Base-by-base conservation (phyloP, 2,797 vertebrate species). In the Poecile montanus region DNA sequence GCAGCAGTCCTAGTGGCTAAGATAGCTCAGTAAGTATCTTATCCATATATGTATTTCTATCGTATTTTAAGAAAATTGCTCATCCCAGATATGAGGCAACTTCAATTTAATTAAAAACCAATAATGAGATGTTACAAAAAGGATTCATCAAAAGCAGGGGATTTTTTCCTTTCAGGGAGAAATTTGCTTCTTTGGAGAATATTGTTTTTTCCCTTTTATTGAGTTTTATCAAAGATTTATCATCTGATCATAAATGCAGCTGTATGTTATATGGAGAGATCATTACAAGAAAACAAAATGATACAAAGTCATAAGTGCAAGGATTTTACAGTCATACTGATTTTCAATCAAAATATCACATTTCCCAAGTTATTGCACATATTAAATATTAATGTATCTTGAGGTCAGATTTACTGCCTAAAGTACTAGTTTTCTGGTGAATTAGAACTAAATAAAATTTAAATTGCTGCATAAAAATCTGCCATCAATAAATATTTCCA, bases 1-100 rank as follows among this genome's bases (percentile, higher is more conserved):
- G 99, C 98, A 87, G 99, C 99, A 16, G 96, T 98, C 83, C 97
- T 99, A 93, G 97, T 98, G 42, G 98, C 99, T 75, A 99, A 99
- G 96, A 99, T 99, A 94, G 99, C 99, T 67, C 99, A 99, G 99
- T 99, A 97, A 96, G 99, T 98, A 76, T 89, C 85, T 74, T 74
- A 53, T 40, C 15, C 40, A 18, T 58, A 3, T 78, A 26, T 45
- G 23, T n/a, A 51, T 57, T 76, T 77, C 19, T 87, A n/a, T 26
- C 3, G 1, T 85, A 65, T 74, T 80, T 93, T 74, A 70, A 66
- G 76, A 29, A 54, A 84, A 79, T 78, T 65, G 13, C 22, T 85
- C 13, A 62, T 81, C 36, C 7, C 50, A 51, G 51, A 75, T 16
- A 70, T 34, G 22, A 80, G 16, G 48, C 20, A 78, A 60, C 5